Evolutionary conservation across 30 jellyfish, hydroid and myxozoan species (phyloP).

Genomic region (Aurelia aurita complex sp. Pacific): DNA sequence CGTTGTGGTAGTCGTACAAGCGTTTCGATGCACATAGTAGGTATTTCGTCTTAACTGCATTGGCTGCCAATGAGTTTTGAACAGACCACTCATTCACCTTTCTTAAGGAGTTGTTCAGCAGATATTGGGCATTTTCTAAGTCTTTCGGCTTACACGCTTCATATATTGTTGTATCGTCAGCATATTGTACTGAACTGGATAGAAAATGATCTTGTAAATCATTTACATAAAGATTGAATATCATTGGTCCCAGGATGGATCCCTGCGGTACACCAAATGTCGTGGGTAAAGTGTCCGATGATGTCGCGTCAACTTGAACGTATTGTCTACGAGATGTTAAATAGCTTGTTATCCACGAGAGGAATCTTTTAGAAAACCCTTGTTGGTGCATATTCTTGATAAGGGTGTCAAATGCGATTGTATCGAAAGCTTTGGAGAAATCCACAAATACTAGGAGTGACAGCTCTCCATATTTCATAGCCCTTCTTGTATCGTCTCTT

Average conservation of each 20-base stretch:
- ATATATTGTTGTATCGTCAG: constrained; percentile 76
- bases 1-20: constrained; percentile 60
- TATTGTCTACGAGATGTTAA: too few species aligned
- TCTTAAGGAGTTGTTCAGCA: constrained; percentile 41
- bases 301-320: constrained; percentile 20
- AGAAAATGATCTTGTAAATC: constrained; percentile 36
- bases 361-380: too few species aligned
- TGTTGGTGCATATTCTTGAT: too few species aligned
- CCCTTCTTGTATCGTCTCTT: too few species aligned
- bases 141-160: constrained; percentile 57
- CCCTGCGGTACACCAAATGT: constrained; percentile 67
- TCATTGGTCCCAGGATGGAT: constrained; percentile 68
- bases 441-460: too few species aligned
- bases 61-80: constrained; percentile 65
- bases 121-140: not conserved
- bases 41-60: constrained; percentile 54
- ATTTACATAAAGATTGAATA: constrained; percentile 59
- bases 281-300: constrained; percentile 2
- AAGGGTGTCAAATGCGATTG: too few species aligned
- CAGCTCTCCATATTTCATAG: too few species aligned
- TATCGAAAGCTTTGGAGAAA: too few species aligned
- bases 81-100: constrained; percentile 61
- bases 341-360: too few species aligned
- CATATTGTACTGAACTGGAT: constrained; percentile 45
- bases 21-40: constrained; percentile 54